A percentile compares a stretch with the other conserved stretches of the same genome.
Evolutionary conservation across 2,797 vertebrate species (phyloP).

Genomic region (Semaprochilodus insignis): DNA sequence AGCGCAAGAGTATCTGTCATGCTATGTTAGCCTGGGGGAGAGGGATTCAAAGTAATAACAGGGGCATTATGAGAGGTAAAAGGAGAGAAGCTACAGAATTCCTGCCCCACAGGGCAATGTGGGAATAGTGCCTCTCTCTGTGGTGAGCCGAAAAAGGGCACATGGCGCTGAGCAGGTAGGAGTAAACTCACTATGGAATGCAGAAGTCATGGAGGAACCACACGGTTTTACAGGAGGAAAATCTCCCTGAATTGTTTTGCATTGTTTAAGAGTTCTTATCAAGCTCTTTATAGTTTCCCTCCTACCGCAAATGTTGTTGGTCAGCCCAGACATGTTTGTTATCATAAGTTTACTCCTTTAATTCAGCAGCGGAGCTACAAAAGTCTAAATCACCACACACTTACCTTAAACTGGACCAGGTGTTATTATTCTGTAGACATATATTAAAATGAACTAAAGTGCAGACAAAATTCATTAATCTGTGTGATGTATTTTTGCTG

Average conservation of each 20-base stretch:
- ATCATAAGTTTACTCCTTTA: background rate
- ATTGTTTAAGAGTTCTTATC: background rate
- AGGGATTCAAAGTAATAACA: conserved; percentile 45
- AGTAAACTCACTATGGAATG: background rate
- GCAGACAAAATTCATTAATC: too few relatives aligned
- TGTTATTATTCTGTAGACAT: too few relatives aligned
- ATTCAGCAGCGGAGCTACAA: background rate
- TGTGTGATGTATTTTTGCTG: too few relatives aligned
- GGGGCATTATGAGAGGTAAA: conserved; percentile 47
- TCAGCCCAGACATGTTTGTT: background rate
- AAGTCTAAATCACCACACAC: too few relatives aligned
- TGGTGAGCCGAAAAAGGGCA: background rate
- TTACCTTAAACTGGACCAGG: too few relatives aligned
- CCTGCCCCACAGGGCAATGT: conserved; percentile 25
- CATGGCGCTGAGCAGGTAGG: background rate
- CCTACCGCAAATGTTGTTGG: background rate
- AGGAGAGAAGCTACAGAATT: conserved; percentile 37
- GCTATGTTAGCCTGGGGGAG: conserved; percentile 52
- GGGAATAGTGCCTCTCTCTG: background rate
- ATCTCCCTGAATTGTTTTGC: background rate
- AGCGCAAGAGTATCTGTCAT: conserved; percentile 66
- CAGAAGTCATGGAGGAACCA: background rate
- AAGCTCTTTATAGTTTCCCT: background rate
- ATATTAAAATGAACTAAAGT: too few relatives aligned
- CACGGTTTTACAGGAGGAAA: background rate